Evolutionary conservation across 2,113 vertebrate species (phyloP).

Genomic region (Tamias sibiricus): DNA sequence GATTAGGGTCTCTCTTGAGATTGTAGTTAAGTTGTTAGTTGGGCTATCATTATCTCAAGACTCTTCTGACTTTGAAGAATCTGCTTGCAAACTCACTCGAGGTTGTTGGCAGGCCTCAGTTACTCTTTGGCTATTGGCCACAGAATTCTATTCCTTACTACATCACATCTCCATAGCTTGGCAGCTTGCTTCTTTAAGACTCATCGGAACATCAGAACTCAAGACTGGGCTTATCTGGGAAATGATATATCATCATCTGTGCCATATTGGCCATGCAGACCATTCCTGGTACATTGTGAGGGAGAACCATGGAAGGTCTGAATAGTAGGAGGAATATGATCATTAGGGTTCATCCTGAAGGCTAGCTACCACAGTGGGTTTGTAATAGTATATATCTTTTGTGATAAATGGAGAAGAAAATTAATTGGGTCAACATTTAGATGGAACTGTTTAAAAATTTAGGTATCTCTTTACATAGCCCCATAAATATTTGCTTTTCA

Average conservation of each 20-base stretch:
- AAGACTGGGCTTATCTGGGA: neutral
- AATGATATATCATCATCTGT: neutral
- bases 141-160: neutral
- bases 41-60: neutral
- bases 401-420: constrained; percentile 5
- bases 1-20: neutral
- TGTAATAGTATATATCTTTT: neutral
- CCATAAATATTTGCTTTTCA: constrained; percentile 62
- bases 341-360: neutral
- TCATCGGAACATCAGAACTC: neutral
- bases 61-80: neutral
- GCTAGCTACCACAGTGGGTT: neutral
- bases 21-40: neutral
- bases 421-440: neutral
- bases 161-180: neutral
- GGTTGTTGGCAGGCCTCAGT: neutral
- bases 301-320: neutral
- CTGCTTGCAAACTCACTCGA: neutral
- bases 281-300: neutral
- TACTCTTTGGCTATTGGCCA: constrained; percentile 14
- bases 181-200: neutral
- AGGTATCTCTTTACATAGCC: neutral
- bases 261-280: neutral
- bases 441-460: neutral
- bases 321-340: neutral